Percentiles rank a stretch among this genome's conserved stretches.
Evolutionary conservation across 2,888 invertebrate genomes (phyloP).

Genomic region (Clitarchus hookeri): DNA sequence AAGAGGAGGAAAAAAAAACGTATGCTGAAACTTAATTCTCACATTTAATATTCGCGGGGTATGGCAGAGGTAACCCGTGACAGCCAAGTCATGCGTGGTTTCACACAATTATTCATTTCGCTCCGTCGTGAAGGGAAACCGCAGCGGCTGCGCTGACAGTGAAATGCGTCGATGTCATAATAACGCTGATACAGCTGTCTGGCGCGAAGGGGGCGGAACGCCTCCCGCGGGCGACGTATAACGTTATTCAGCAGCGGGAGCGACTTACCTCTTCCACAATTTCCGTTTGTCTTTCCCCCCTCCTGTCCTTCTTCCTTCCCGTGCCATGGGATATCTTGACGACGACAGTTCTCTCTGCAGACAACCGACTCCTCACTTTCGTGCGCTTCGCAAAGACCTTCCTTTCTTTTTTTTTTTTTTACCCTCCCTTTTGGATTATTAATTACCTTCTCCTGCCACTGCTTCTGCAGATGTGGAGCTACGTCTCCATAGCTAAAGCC

Average conservation of each 20-base stretch:
- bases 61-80: neutral
- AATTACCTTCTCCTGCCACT: neutral
- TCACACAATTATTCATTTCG: neutral
- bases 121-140: neutral
- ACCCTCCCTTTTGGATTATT: neutral
- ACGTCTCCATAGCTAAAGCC: no score
- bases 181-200: neutral
- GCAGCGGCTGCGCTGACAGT: neutral
- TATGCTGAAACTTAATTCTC: no score
- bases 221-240: neutral
- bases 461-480: no score
- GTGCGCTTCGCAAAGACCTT: neutral
- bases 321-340: neutral
- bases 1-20: no score
- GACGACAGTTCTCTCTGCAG: neutral
- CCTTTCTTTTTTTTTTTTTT: no score
- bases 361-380: neutral
- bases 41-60: no score
- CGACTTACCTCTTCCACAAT: neutral
- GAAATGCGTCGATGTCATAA: neutral
- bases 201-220: no score
- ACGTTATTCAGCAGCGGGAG: neutral
- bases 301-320: neutral
- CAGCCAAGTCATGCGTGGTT: neutral
- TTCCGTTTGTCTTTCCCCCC: no score